phyloP scores from a whole-genome alignment of 1,140 invertebrate species.

The Tenebrio molitor region DNA sequence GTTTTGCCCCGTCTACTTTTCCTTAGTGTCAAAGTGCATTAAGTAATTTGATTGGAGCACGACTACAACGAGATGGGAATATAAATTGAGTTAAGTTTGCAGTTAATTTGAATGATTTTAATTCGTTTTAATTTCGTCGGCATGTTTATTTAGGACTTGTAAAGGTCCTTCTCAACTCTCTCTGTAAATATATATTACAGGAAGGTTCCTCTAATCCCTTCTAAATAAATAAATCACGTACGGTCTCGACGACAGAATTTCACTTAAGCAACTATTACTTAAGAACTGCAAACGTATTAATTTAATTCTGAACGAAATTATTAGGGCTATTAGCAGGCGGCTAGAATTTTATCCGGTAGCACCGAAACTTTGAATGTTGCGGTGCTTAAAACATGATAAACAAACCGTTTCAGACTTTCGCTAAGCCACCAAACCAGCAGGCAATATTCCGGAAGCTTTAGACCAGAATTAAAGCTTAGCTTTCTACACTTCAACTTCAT shows the following conservation, averaged over 20 bases:
- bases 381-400: conserved; percentile 13
- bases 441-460: conserved; percentile 5
- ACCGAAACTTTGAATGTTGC: not conserved
- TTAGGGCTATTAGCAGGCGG: too few species aligned
- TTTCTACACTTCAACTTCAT: conserved; percentile 23
- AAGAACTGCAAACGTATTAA: not conserved
- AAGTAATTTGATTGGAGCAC: conserved; percentile 13
- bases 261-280: too few species aligned
- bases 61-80: not conserved
- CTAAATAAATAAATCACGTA: conserved; percentile 8
- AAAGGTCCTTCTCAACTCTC: not conserved
- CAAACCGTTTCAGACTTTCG: conserved; percentile 13
- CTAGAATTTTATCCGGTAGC: too few species aligned
- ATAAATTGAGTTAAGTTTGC: conserved; percentile 10
- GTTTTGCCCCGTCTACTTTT: conserved; percentile 8
- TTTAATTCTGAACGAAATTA: not conserved
- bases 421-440: conserved; percentile 17
- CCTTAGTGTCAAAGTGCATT: conserved; percentile 26
- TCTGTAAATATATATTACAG: not conserved
- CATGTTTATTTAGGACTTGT: conserved; percentile 15
- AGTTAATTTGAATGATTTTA: conserved; percentile 23
- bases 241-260: not conserved
- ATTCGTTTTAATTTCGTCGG: conserved; percentile 14
- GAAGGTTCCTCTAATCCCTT: not conserved
- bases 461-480: conserved; percentile 14